Percentiles rank a stretch among this genome's conserved stretches.
Evolutionary conservation across 1,140 invertebrate genomes (phyloP).

Genomic region (Drosophila biarmipes): DNA sequence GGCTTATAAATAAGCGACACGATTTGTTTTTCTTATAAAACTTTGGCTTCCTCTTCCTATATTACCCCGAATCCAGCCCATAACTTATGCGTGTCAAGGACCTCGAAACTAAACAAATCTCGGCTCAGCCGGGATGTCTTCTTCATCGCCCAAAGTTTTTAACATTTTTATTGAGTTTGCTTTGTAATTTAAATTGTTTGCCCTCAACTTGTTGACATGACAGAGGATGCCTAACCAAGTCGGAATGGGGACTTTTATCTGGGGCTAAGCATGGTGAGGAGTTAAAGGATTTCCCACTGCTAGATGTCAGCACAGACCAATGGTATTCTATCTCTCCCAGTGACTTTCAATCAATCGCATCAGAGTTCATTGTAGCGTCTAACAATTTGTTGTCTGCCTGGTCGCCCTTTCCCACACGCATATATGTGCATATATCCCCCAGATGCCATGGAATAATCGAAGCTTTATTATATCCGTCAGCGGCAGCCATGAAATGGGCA

Average conservation of each 20-base stretch:
- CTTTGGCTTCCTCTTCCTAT: conserved; percentile 50
- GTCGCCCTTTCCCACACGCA: conserved; percentile 36
- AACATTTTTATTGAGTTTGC: conserved; percentile 80
- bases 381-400: conserved; percentile 72
- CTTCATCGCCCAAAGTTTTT: conserved; percentile 63
- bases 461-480: conserved; percentile 56
- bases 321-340: conserved; percentile 69
- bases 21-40: conserved; percentile 78
- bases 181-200: conserved; percentile 82
- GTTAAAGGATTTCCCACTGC: conserved; percentile 12
- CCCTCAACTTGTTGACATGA: conserved; percentile 69
- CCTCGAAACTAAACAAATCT: conserved; percentile 67
- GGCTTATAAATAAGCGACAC: conserved; percentile 73
- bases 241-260: too few species aligned
- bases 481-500: conserved; percentile 37
- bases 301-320: conserved; percentile 62
- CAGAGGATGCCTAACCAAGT: conserved; percentile 19
- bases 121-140: conserved; percentile 37
- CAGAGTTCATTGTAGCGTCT: conserved; percentile 78
- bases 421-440: neutral
- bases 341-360: conserved; percentile 81
- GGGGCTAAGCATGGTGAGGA: conserved; percentile 6
- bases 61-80: conserved; percentile 30
- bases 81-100: conserved; percentile 78
- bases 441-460: conserved; percentile 55